Base-by-base conservation (phyloP, 2,888 invertebrate species). In the Tenthredo livida region DNA sequence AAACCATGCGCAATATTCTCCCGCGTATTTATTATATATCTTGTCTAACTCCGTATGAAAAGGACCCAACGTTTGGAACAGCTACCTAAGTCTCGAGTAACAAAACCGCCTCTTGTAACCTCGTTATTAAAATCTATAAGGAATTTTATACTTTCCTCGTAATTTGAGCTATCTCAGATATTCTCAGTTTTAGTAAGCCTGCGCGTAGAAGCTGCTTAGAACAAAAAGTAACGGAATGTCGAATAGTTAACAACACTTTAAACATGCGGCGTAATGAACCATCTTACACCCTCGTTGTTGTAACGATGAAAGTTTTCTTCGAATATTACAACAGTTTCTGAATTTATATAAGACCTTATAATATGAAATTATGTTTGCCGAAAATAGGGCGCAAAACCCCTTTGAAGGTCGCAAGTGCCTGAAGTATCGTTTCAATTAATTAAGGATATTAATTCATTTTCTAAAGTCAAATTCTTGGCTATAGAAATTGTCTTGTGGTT, bases 71-170 rank as follows among this genome's bases (percentile, higher is more conserved):
- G 25, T 54, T 77, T 54, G 17, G 50, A 50, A n/a, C 50, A 33
- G 77, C 77, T 15, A 33, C 29, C 54, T 10, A 7, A 33, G 33
- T 50, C 77, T 54, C 29, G 7, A 29, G 25, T 29, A 77, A 77
- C 61, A 47, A 61, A 80, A 80, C 37, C 21, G 25, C 80, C 29
- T 40, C 40, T 80, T n/a, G 25, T 65, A 80, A 65, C 61, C 33
- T 80, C 80, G 61, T 80, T 80, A 37, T 80, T 80, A 40, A 80
- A 80, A 80, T 80, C 65, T 80, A 61, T 61, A 80, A 17, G 40
- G 61, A 25, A 54, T 77, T 77, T 47, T 33, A 61, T 61, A 80
- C 37, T 21, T 33, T 47, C 21, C 4, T 40, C 15, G 80, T 61
- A 80, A 80, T 37, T 12, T 25, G 21, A 21, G 37, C 10, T 40